Base-by-base conservation (phyloP, 2,888 invertebrate genomes). In the Tribolium freemani region DNA sequence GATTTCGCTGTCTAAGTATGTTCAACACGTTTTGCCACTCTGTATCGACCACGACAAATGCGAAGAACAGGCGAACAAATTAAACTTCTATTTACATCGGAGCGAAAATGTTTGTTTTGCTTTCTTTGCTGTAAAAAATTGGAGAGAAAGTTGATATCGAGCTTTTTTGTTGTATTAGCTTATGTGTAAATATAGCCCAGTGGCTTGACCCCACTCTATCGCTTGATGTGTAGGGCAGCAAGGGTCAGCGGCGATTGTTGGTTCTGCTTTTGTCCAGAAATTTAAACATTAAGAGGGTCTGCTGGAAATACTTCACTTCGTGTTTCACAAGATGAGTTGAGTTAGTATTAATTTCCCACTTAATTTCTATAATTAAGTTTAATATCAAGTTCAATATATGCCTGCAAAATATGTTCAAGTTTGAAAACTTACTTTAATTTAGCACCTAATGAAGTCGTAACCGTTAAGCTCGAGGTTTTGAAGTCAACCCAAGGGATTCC, bases 381-480 rank as follows among this genome's bases (percentile, higher is more conserved):
- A 20, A 66, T 54, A 44, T 31, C 54, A 54, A 64, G 53, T 64
- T 53, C 53, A 54, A 64, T 64, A 54, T 44, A 44, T 30, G 54
- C 54, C 56, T 46, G 45, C 11, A 50, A 58, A 68, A 69, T 53
- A 60, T 60, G 60, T 69, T 60, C 53, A 45, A 60, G 51, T 60
- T 60, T 60, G 57, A 71, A 71, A 71, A 64, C 46, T 71, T 64
- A 64, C 73, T 71, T 66, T 68, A 73, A 74, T 75, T 74, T 72
- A 71, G 70, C 71, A 76, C 71, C 64, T 73, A 73, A 77, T 74
- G 67, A 75, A 74, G 72, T 67, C 71, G 68, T 63, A 61, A 74
- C 69, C 70, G 71, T 73, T 69, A 69, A 72, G 72, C 64, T 69
- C 57, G 67, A 58, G 71, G 69, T 72, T 73, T 51, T 58, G 45